Evolutionary conservation across 2,888 invertebrate genomes (phyloP).

Genomic region (Odontocerum albicorne): DNA sequence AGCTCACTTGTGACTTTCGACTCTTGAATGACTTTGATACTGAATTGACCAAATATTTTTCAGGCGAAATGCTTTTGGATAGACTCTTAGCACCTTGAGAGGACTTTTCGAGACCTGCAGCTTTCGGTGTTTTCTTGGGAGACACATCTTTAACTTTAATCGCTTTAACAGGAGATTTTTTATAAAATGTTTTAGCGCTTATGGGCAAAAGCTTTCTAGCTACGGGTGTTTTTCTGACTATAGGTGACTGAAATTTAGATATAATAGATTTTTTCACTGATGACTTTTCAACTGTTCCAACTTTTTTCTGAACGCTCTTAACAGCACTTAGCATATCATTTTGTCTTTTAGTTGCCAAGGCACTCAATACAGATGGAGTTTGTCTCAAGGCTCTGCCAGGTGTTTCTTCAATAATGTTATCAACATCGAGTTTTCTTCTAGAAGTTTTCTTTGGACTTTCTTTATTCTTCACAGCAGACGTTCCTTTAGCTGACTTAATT

Average conservation of each 20-base stretch:
- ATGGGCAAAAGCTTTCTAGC: conserved; percentile 5
- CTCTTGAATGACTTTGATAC: neutral
- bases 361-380: conserved; percentile 1
- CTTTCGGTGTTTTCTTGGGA: neutral
- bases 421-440: conserved; percentile 7
- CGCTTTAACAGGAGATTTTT: conserved; percentile 3
- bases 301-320: conserved; percentile 7
- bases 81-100: neutral
- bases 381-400: neutral
- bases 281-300: neutral
- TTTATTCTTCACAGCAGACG: conserved; percentile 10
- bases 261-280: conserved; percentile 4
- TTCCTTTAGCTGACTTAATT: neutral
- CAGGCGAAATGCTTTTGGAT: neutral
- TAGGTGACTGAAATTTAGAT: conserved; percentile 7
- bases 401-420: neutral
- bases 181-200: conserved; percentile 17
- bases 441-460: conserved; percentile 1
- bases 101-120: neutral
- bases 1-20: neutral
- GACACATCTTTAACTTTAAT: neutral
- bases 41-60: neutral
- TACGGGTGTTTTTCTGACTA: neutral
- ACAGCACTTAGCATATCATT: neutral
- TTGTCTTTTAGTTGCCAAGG: neutral